A percentile compares a stretch with the other conserved stretches of the same genome.
Conservation (phyloP, 2,888 invertebrate genomes). For the Hermaeophaga mercurialis region DNA sequence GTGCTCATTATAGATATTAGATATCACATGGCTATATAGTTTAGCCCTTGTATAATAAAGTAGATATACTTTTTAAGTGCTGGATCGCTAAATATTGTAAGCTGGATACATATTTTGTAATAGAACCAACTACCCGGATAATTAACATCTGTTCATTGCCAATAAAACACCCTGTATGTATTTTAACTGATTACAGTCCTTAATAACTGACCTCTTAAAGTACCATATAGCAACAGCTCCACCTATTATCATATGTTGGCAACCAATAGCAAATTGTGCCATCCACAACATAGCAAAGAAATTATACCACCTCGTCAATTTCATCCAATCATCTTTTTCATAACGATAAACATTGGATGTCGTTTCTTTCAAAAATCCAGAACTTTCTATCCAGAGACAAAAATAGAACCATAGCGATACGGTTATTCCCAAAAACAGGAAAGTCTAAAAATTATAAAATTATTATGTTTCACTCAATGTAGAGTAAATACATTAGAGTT, state of each 20-base stretch:
- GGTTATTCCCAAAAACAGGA: constrained; percentile 58
- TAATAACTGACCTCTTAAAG: constrained; percentile 64
- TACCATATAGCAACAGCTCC: constrained; percentile 71
- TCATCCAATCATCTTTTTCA: constrained; percentile 56
- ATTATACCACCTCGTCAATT: constrained; percentile 60
- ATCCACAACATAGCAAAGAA: constrained; percentile 69
- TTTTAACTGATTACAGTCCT: too few species aligned
- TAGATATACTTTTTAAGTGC: too few species aligned
- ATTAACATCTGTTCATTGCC: too few species aligned
- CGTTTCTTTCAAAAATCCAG: constrained; percentile 57
- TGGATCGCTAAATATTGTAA: too few species aligned
- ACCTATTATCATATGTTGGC: constrained; percentile 71
- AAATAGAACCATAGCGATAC: constrained; percentile 63
- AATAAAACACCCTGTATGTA: too few species aligned
- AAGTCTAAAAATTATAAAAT: constrained; percentile 50
- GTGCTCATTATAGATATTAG: too few species aligned
- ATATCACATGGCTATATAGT: too few species aligned
- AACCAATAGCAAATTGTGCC: constrained; percentile 68
- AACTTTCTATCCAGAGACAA: constrained; percentile 67
- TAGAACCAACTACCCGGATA: too few species aligned
- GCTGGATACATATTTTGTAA: too few species aligned
- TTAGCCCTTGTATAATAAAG: too few species aligned
- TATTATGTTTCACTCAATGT: too few species aligned
- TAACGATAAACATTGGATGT: constrained; percentile 47
- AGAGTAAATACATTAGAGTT: too few species aligned